Conservation (phyloP, 2,888 invertebrate genomes). For the Tetragonula carbonaria region DNA sequence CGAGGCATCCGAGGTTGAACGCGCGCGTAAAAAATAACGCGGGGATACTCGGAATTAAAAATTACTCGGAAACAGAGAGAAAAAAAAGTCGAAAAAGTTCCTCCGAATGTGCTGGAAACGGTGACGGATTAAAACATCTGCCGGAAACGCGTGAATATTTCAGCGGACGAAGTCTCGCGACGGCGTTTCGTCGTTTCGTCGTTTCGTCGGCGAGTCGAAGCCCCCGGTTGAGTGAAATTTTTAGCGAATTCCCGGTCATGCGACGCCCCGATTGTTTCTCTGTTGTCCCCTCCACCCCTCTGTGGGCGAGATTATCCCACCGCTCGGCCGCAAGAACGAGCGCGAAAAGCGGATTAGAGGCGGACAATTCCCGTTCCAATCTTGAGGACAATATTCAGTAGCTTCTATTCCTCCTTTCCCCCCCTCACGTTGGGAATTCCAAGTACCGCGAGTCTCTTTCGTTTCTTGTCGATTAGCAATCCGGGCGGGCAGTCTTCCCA, state of each 20-base stretch:
- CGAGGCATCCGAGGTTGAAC: no score
- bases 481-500: background rate
- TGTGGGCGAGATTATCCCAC: constrained; percentile 4
- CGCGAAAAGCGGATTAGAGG: constrained; percentile 25
- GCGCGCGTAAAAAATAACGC: no score
- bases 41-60: no score
- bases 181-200: constrained; percentile 2
- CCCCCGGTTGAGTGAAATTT: constrained; percentile 26
- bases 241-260: constrained; percentile 11
- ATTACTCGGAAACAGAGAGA: no score
- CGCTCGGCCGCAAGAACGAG: background rate
- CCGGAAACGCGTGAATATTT: constrained; percentile 37
- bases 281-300: constrained; percentile 12
- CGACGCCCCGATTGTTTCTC: constrained; percentile 30
- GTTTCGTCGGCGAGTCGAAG: background rate
- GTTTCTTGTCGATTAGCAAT: constrained; percentile 18
- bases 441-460: background rate
- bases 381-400: background rate
- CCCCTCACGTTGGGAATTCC: background rate
- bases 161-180: constrained; percentile 4
- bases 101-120: background rate
- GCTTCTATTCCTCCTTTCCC: no score
- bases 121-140: background rate
- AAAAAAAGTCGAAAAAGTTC: no score
- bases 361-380: constrained; percentile 31